Conservation (phyloP, 2,113 vertebrate genomes). For the Bombycilla garrulus region DNA sequence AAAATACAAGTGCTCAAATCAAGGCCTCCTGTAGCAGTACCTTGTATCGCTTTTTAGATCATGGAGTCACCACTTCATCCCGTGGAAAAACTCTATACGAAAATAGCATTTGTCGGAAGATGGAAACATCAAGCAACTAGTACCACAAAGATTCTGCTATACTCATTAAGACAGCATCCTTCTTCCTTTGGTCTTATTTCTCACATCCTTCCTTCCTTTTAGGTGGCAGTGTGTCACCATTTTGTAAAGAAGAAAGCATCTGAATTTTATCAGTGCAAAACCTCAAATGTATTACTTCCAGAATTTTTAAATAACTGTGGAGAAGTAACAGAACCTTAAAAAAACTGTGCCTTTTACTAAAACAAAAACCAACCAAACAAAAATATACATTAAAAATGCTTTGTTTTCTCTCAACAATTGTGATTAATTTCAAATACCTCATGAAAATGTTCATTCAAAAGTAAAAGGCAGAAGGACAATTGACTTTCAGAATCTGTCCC, state of each 20-base stretch:
- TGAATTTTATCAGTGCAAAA: slow-evolving; percentile 14
- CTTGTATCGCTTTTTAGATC: background rate
- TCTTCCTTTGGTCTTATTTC: slow-evolving; percentile 47
- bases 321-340: background rate
- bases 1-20: background rate
- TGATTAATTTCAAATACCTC: background rate
- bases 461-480: background rate
- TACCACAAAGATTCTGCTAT: background rate
- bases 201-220: slow-evolving; percentile 57
- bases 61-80: background rate
- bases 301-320: background rate
- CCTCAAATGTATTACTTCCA: background rate
- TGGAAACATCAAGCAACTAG: background rate
- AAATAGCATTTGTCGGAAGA: background rate
- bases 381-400: background rate
- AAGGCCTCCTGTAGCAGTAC: background rate
- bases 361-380: background rate
- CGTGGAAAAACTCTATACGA: background rate
- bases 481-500: background rate
- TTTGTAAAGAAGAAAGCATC: background rate
- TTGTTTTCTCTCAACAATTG: background rate
- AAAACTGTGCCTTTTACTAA: background rate
- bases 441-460: background rate
- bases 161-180: background rate
- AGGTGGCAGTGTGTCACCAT: background rate